These are phyloP conservation scores for Metopolophium dirhodum DNA, from an alignment of 1,140 invertebrate genomes.

Conservation along the genomic window DNA sequence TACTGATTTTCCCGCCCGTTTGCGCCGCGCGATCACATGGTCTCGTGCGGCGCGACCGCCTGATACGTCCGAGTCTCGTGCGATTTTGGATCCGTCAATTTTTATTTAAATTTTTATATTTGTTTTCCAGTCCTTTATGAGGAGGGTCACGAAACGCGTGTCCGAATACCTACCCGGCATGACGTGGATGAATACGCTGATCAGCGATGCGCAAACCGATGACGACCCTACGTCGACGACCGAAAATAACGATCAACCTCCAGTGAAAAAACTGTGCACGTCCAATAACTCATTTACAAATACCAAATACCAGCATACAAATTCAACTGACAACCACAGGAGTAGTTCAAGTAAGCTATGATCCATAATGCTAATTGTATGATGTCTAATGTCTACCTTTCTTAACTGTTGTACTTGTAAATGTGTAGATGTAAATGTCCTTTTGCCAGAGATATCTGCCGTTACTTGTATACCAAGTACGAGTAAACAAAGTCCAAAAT, in stretches of 20 bases:
- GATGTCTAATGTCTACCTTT: background rate
- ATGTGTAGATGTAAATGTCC: background rate
- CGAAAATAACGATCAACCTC: constrained; percentile 36
- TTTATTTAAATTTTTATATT: background rate
- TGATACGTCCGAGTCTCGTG: background rate
- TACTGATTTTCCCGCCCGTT: constrained; percentile 21
- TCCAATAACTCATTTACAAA: constrained; percentile 14
- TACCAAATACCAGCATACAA: background rate
- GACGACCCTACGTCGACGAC: background rate
- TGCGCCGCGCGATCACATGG: constrained; percentile 22
- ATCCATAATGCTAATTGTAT: background rate
- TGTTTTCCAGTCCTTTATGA: constrained; percentile 53
- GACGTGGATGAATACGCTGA: constrained; percentile 59
- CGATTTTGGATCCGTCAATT: no score
- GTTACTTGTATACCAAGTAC: constrained; percentile 44
- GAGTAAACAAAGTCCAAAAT: constrained; percentile 43
- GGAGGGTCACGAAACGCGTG: constrained; percentile 58
- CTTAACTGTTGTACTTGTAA: background rate
- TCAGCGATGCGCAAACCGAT: constrained; percentile 1
- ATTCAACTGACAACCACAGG: constrained; percentile 17
- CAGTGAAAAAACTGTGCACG: constrained; percentile 41
- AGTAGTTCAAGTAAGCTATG: background rate
- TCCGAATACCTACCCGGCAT: constrained; percentile 58
- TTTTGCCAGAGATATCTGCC: constrained; percentile 31
- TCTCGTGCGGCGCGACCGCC: background rate